These are phyloP conservation scores for Crotalus horridus DNA, from an alignment of 2,113 vertebrate species.

Conservation along the genomic window DNA sequence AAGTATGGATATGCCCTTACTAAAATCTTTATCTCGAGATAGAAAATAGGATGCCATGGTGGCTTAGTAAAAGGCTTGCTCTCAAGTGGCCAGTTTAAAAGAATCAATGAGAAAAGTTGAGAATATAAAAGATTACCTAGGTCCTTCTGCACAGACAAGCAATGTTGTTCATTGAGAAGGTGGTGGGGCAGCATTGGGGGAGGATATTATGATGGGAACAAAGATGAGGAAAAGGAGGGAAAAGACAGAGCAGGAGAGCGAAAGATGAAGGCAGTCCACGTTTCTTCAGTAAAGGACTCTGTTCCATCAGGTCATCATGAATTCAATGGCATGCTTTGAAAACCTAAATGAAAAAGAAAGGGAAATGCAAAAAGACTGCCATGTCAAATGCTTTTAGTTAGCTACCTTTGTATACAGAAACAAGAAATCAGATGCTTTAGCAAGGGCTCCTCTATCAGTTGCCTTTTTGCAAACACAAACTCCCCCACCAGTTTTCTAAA, in stretches of 20 bases:
- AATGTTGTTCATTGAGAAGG: background rate
- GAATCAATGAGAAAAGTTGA: background rate
- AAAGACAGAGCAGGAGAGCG: too few species aligned
- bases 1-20: background rate
- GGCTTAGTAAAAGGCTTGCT: background rate
- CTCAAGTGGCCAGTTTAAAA: background rate
- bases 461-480: constrained; percentile 15
- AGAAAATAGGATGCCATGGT: background rate
- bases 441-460: constrained; percentile 32
- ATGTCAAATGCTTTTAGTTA: constrained; percentile 33
- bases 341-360: constrained; percentile 10
- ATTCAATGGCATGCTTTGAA: background rate
- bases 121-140: background rate
- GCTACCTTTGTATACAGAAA: constrained; percentile 28
- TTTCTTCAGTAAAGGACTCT: background rate
- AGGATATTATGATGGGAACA: background rate
- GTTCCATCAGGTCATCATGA: background rate
- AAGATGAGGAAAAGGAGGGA: background rate
- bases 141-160: background rate
- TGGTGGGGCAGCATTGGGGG: background rate
- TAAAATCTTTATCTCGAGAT: background rate
- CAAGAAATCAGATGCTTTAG: constrained; percentile 46
- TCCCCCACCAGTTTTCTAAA: constrained; percentile 27
- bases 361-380: constrained; percentile 12
- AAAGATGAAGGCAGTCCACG: background rate